Percentiles rank a stretch among this genome's conserved stretches.
These are phyloP conservation scores for Phrynocephalus versicolor DNA, from an alignment of 2,113 vertebrate species.

Conservation along the genomic window DNA sequence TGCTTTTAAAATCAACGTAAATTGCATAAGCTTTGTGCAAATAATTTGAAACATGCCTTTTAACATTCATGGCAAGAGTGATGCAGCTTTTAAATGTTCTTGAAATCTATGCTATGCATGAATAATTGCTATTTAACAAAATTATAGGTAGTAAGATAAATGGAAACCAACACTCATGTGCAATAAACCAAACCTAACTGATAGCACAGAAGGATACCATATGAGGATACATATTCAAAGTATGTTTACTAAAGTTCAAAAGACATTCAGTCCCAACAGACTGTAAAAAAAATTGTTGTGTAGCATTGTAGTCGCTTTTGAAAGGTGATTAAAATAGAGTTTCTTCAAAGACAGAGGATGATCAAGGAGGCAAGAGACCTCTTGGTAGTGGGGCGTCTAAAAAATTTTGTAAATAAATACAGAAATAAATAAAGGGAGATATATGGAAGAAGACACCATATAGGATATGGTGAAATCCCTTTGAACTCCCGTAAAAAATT, in stretches of 20 bases:
- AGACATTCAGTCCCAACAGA: constrained; percentile 80
- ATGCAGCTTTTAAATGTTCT: constrained; percentile 47
- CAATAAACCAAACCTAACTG: constrained; percentile 51
- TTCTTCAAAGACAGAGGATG: constrained; percentile 65
- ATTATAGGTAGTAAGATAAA: constrained; percentile 52
- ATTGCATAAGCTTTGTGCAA: constrained; percentile 22
- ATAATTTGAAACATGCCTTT: constrained; percentile 44
- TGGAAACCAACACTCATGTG: constrained; percentile 55
- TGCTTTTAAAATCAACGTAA: constrained; percentile 51
- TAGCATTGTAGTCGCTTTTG: constrained; percentile 73
- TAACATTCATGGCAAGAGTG: constrained; percentile 30
- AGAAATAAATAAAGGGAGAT: too few relatives aligned
- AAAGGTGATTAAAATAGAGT: constrained; percentile 64
- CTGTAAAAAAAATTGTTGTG: constrained; percentile 75
- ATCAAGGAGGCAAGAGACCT: constrained; percentile 73
- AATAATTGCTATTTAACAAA: constrained; percentile 63
- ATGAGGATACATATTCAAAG: constrained; percentile 48
- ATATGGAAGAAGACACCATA: constrained; percentile 45
- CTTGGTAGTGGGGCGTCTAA: too few relatives aligned
- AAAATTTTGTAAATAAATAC: too few relatives aligned
- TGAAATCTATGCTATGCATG: constrained; percentile 47
- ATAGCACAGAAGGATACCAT: constrained; percentile 47
- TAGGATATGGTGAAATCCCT: too few relatives aligned
- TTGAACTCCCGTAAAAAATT: too few relatives aligned
- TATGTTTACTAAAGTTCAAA: constrained; percentile 70